A percentile compares a stretch with the other conserved stretches of the same genome.
Conservation (phyloP, 2,113 vertebrate species). For the Chamaetylas fuelleborni region DNA sequence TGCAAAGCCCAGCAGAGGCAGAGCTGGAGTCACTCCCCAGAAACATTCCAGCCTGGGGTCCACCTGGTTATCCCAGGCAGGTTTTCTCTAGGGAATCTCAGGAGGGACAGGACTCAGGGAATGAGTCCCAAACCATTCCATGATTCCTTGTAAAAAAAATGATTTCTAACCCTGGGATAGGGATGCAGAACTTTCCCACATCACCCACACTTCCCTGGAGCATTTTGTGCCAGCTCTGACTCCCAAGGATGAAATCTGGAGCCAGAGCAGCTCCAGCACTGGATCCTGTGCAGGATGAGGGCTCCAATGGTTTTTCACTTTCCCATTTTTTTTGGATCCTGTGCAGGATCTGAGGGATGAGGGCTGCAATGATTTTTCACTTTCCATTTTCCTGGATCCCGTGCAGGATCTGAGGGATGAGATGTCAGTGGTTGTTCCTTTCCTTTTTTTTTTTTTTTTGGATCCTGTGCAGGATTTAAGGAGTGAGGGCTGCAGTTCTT, state of each 20-base stretch:
- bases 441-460: too few relatives aligned
- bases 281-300: not conserved
- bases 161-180: not conserved
- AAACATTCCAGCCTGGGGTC: too few relatives aligned
- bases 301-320: not conserved
- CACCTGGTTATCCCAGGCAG: not conserved
- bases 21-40: not conserved
- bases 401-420: rapidly evolving
- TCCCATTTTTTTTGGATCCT: not conserved
- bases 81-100: too few relatives aligned
- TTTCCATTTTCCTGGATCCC: not conserved
- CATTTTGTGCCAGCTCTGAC: not conserved
- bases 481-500: too few relatives aligned
- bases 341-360: too few relatives aligned
- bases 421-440: too few relatives aligned
- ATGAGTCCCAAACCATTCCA: not conserved
- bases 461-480: too few relatives aligned
- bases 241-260: not conserved
- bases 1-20: not conserved
- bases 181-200: not conserved
- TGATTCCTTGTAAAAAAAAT: not conserved
- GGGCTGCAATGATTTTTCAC: not conserved
- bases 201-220: not conserved
- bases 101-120: not conserved
- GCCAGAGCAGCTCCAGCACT: not conserved